Evolutionary conservation across 2,113 vertebrate genomes (phyloP).

Genomic region (Microcebus griseorufus): DNA sequence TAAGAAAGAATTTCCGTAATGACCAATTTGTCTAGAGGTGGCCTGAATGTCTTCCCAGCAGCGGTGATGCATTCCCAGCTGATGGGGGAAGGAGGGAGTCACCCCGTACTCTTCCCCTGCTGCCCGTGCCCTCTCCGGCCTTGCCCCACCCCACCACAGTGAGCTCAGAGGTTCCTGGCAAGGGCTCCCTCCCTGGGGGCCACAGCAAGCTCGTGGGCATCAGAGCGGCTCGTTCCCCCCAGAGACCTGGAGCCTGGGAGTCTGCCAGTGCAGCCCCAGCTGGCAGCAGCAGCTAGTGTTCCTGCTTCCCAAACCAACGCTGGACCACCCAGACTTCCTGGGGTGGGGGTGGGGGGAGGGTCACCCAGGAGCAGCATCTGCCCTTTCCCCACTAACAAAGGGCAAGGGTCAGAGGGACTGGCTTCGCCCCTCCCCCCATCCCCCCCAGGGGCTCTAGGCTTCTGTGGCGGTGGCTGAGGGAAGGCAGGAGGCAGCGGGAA

Average conservation of each 20-base stretch:
- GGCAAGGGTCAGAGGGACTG: neutral
- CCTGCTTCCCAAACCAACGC: neutral
- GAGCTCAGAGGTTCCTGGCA: slow-evolving; percentile 51
- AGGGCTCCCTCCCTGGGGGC: neutral
- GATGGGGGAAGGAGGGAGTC: neutral
- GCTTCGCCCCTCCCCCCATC: neutral
- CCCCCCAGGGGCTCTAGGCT: neutral
- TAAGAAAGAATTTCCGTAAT: slow-evolving; percentile 44
- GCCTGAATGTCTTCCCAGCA: neutral
- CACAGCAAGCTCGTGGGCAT: neutral
- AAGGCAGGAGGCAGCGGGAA: neutral
- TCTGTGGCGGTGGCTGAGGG: neutral
- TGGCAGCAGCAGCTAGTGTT: neutral
- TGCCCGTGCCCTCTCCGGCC: neutral
- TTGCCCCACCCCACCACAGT: neutral
- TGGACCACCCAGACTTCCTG: neutral
- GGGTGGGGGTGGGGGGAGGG: neutral
- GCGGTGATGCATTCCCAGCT: slow-evolving; percentile 34
- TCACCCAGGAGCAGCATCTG: neutral
- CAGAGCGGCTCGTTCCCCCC: neutral
- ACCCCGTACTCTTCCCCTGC: neutral
- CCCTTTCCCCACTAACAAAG: neutral
- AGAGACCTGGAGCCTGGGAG: neutral
- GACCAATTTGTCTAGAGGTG: neutral
- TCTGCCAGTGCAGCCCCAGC: neutral